phyloP scores from a whole-genome alignment of 2,113 vertebrate genomes.

The Blennius ocellaris region DNA sequence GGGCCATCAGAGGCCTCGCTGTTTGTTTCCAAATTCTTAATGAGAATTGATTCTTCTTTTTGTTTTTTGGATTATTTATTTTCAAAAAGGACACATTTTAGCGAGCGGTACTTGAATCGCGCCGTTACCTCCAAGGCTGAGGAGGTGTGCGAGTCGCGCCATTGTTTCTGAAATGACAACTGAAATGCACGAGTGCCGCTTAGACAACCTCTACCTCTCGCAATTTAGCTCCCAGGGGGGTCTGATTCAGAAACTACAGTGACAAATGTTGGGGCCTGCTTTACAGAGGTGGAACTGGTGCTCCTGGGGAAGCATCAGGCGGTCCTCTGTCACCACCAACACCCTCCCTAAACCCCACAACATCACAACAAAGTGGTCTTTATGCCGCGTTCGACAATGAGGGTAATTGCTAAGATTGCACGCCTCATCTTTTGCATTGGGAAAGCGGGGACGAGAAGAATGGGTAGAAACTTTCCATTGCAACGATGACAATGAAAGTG shows the following conservation, averaged over 20 bases:
- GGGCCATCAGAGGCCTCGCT: conserved; percentile 27
- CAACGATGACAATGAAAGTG: background rate
- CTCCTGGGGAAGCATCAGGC: conserved; percentile 31
- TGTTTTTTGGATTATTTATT: no score
- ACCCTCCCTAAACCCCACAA: conserved; percentile 12
- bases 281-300: conserved; percentile 30
- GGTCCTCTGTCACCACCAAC: conserved; percentile 40
- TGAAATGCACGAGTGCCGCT: conserved; percentile 66
- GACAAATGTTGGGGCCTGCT: conserved; percentile 33
- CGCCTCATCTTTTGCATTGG: conserved; percentile 12
- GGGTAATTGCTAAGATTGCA: conserved; percentile 16
- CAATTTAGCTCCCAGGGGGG: conserved; percentile 69
- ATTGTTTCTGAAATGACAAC: conserved; percentile 75
- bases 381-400: conserved; percentile 53
- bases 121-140: conserved; percentile 53
- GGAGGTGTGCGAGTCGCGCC: conserved; percentile 65
- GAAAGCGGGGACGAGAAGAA: conserved; percentile 6
- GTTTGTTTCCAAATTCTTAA: conserved; percentile 44
- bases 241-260: conserved; percentile 48
- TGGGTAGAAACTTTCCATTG: conserved; percentile 5
- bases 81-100: conserved; percentile 9
- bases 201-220: conserved; percentile 69
- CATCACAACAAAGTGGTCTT: conserved; percentile 56
- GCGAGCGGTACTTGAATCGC: conserved; percentile 46
- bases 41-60: conserved; percentile 37